Conservation (phyloP, 1,140 invertebrate species). For the Leptoteleia sp. region DNA sequence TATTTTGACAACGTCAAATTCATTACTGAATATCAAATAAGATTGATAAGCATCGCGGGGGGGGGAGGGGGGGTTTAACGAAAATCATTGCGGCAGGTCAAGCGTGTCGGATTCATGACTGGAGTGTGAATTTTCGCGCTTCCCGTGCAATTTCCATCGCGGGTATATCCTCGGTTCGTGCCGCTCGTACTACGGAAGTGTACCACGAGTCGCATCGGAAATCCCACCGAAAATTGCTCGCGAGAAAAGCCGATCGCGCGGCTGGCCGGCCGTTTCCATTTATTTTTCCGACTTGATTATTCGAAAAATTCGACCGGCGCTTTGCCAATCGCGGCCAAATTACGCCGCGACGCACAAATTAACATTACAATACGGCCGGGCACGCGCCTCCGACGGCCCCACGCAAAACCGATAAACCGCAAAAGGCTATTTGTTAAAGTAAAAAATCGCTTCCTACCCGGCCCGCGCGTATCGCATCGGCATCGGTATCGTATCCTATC, state of each 20-base stretch:
- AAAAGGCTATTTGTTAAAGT: conserved; percentile 79
- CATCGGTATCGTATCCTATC: conserved; percentile 69
- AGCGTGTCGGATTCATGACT: conserved; percentile 59
- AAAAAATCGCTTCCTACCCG: conserved; percentile 79
- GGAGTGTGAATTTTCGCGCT: conserved; percentile 72
- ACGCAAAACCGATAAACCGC: conserved; percentile 78
- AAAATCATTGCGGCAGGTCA: conserved; percentile 61
- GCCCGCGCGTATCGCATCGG: conserved; percentile 67
- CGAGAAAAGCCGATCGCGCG: conserved; percentile 56
- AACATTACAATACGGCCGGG: conserved; percentile 32
- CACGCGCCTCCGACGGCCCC: conserved; percentile 66
- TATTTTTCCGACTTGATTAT: conserved; percentile 56
- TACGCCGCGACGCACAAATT: conserved; percentile 22
- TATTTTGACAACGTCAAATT: conserved; percentile 18
- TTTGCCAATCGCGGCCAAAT: conserved; percentile 37
- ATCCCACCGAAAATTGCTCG: conserved; percentile 68
- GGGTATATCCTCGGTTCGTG: conserved; percentile 58
- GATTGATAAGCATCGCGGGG: conserved; percentile 57
- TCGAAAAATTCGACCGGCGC: conserved; percentile 44
- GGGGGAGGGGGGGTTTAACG: conserved; percentile 30
- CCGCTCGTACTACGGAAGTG: conserved; percentile 55
- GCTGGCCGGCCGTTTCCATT: conserved; percentile 36
- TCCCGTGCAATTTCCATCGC: conserved; percentile 76
- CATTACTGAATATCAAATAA: conserved; percentile 52
- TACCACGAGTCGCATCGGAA: conserved; percentile 64